These are phyloP conservation scores for Gonatopus flavifemur DNA, from an alignment of 1,140 invertebrate species.

Conservation along the genomic window DNA sequence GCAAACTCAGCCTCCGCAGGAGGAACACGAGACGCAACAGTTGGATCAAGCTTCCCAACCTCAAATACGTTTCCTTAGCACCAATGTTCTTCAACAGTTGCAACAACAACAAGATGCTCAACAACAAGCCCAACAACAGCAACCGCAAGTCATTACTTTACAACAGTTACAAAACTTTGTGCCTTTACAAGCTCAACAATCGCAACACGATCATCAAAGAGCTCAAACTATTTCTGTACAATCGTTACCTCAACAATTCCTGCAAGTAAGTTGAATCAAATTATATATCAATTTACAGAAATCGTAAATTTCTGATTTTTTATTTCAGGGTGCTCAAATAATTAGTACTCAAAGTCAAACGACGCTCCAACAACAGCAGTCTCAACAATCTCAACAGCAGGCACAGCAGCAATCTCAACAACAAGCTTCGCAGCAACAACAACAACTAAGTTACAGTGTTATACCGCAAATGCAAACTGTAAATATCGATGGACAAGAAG, in stretches of 20 bases:
- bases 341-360: conserved; percentile 46
- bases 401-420: conserved; percentile 51
- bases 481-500: conserved; percentile 90
- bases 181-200: conserved; percentile 52
- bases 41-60: conserved; percentile 47
- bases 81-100: conserved; percentile 51
- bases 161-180: conserved; percentile 61
- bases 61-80: conserved; percentile 53
- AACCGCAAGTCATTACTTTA: conserved; percentile 59
- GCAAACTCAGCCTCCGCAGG: conserved; percentile 47
- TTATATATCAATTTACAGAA: background rate
- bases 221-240: conserved; percentile 59
- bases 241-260: conserved; percentile 60
- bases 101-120: conserved; percentile 50
- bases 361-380: conserved; percentile 52
- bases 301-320: too few relatives aligned
- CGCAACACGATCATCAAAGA: conserved; percentile 53
- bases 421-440: conserved; percentile 57
- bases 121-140: conserved; percentile 44
- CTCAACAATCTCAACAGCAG: conserved; percentile 55
- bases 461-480: conserved; percentile 81
- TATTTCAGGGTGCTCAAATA: conserved; percentile 45
- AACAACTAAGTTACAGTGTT: conserved; percentile 65
- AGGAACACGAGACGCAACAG: conserved; percentile 59
- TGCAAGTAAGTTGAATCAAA: conserved; percentile 50